Conservation (phyloP, 2,888 invertebrate species). For the Exocentrus adspersus region DNA sequence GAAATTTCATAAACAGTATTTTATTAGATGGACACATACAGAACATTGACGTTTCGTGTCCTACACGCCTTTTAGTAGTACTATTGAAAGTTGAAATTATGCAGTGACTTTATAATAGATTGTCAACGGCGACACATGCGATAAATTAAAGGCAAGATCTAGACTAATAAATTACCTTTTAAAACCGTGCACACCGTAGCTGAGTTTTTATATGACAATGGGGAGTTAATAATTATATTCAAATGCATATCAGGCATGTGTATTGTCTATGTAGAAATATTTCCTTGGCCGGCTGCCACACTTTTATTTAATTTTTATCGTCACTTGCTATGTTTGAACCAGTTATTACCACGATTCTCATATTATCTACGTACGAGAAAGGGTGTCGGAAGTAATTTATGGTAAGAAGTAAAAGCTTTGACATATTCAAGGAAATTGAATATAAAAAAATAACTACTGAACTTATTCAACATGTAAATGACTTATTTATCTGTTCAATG, state of each 20-base stretch:
- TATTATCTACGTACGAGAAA: background rate
- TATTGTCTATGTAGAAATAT: background rate
- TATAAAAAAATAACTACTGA: too few relatives aligned
- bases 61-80: conserved; percentile 7
- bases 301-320: background rate
- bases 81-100: background rate
- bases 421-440: too few relatives aligned
- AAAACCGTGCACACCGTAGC: background rate
- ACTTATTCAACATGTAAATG: too few relatives aligned
- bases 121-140: background rate
- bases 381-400: background rate
- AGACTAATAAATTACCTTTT: background rate
- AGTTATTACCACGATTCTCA: background rate
- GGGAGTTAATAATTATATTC: background rate
- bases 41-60: background rate
- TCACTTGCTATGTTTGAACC: background rate
- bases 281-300: background rate
- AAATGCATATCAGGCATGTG: background rate
- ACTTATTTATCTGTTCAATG: too few relatives aligned
- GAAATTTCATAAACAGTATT: conserved; percentile 2
- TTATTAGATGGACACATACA: conserved; percentile 7
- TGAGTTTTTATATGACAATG: background rate
- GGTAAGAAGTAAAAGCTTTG: background rate
- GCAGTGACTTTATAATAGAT: background rate
- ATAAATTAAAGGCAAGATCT: conserved; percentile 3